Evolutionary conservation across 1,140 invertebrate genomes (phyloP).

Genomic region (Sitophilus oryzae): DNA sequence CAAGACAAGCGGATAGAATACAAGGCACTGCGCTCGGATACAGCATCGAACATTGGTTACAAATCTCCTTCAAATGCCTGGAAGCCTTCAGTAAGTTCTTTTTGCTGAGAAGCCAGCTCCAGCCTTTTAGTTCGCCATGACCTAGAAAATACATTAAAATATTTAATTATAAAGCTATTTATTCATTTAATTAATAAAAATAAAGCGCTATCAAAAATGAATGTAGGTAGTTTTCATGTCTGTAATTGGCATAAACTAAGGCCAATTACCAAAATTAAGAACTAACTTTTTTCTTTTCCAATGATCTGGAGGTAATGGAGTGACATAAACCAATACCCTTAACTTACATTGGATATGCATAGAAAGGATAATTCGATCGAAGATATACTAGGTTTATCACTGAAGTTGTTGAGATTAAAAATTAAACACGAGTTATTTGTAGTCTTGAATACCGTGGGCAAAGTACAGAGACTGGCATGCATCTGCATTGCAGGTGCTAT

Average conservation of each 20-base stretch:
- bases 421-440: no score
- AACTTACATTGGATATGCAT: constrained; percentile 48
- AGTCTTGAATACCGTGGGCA: no score
- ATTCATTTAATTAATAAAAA: no score
- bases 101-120: constrained; percentile 87
- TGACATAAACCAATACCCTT: constrained; percentile 3
- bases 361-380: constrained; percentile 39
- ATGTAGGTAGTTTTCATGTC: no score
- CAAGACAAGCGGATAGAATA: constrained; percentile 93
- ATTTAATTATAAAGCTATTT: no score
- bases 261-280: neutral
- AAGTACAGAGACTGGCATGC: no score
- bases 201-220: no score
- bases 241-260: no score
- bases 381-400: no score
- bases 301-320: neutral
- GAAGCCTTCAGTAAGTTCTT: constrained; percentile 85
- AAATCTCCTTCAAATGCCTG: constrained; percentile 83
- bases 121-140: constrained; percentile 53
- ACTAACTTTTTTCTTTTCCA: neutral
- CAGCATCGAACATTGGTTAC: constrained; percentile 77
- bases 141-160: constrained; percentile 14
- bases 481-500: no score
- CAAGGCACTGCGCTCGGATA: constrained; percentile 76
- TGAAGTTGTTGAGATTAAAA: no score